phyloP scores from a whole-genome alignment of 2,888 invertebrate species.

The Hypena proboscidalis region DNA sequence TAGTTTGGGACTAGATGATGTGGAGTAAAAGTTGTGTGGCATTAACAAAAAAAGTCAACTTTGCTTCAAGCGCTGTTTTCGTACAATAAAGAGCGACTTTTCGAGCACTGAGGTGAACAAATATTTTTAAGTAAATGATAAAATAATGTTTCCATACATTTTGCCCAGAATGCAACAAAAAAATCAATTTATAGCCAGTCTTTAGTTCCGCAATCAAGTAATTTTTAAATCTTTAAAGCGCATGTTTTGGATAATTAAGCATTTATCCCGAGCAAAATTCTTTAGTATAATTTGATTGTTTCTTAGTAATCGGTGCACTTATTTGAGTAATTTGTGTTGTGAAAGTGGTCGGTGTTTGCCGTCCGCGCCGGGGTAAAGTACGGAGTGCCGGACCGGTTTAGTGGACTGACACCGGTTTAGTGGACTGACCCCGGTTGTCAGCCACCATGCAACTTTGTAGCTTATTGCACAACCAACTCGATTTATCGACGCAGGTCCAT shows the following conservation, averaged over 20 bases:
- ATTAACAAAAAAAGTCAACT: no score
- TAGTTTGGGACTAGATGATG: no score
- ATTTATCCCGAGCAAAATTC: slow-evolving; percentile 7
- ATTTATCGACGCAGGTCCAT: slow-evolving; percentile 35
- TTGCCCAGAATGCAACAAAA: no score
- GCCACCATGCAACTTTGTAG: slow-evolving; percentile 36
- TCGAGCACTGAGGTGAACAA: no score
- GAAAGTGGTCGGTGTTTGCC: slow-evolving; percentile 42
- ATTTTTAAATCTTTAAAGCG: neutral
- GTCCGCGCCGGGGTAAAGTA: slow-evolving; percentile 33
- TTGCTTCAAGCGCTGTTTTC: no score
- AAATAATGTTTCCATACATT: no score
- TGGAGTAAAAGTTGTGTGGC: no score
- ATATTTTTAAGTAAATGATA: no score
- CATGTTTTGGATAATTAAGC: slow-evolving; percentile 1
- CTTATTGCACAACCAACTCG: slow-evolving; percentile 44
- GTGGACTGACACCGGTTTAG: slow-evolving; percentile 44
- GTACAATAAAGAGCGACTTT: no score
- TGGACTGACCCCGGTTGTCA: slow-evolving; percentile 45
- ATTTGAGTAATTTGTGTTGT: slow-evolving; percentile 32
- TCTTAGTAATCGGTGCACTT: slow-evolving; percentile 24
- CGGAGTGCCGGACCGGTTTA: slow-evolving; percentile 43
- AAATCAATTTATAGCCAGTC: no score
- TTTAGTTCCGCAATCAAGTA: neutral
- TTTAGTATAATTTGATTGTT: slow-evolving; percentile 21